Percentiles rank a stretch among this genome's conserved stretches.
These are phyloP conservation scores for Ovis canadensis DNA, from an alignment of 2,113 vertebrate species.

Conservation along the genomic window DNA sequence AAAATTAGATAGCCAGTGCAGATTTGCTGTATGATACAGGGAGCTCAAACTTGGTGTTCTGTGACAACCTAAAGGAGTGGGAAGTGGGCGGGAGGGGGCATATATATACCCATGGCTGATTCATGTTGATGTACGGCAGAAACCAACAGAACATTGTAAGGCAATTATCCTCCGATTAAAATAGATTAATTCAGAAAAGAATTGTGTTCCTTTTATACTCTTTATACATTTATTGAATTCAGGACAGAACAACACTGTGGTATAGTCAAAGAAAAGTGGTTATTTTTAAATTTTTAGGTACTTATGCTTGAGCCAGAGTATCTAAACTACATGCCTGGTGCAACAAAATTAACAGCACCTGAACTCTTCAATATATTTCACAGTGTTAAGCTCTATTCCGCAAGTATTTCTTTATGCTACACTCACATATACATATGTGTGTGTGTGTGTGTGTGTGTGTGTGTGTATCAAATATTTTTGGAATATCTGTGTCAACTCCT, in stretches of 20 bases:
- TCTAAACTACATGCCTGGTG: background rate
- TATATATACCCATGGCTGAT: background rate
- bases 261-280: background rate
- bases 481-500: background rate
- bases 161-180: background rate
- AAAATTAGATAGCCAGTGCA: background rate
- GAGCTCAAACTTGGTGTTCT: background rate
- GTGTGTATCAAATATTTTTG: background rate
- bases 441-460: background rate
- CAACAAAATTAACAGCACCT: background rate
- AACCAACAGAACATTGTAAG: background rate
- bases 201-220: background rate
- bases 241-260: no score
- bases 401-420: background rate
- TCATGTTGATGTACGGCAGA: rapidly evolving
- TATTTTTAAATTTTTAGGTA: background rate
- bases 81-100: background rate
- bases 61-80: background rate
- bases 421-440: background rate
- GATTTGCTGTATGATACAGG: background rate
- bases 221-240: background rate
- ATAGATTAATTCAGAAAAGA: background rate
- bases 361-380: background rate
- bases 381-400: background rate
- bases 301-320: background rate